These are phyloP conservation scores for Nowickia ferox DNA, from an alignment of 2,888 invertebrate species.

Conservation along the genomic window DNA sequence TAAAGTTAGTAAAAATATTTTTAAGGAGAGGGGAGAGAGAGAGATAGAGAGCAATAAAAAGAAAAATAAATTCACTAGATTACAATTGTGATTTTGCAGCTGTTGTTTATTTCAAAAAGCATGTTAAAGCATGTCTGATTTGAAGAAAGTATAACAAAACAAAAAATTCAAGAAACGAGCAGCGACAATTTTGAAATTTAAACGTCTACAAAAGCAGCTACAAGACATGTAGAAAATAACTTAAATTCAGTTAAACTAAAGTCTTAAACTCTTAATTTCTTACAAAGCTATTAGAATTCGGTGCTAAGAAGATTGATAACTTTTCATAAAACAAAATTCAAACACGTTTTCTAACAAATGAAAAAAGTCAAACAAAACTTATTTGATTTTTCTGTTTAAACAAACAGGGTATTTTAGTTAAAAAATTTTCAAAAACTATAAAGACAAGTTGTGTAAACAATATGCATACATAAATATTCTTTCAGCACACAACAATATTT, in stretches of 20 bases:
- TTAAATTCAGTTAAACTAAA: neutral
- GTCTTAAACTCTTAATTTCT: neutral
- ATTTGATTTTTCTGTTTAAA: constrained; percentile 21
- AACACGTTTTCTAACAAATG: constrained; percentile 48
- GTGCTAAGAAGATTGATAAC: no score
- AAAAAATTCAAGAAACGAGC: neutral
- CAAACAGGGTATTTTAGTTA: constrained; percentile 53
- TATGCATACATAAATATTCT: neutral
- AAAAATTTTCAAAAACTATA: neutral
- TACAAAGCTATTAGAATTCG: no score
- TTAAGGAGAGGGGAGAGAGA: neutral
- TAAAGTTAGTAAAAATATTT: neutral
- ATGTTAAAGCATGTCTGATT: constrained; percentile 53
- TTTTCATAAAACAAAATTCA: neutral
- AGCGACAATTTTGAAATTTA: no score
- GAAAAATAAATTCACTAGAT: constrained; percentile 32
- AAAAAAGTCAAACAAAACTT: constrained; percentile 25
- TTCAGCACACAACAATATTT: neutral
- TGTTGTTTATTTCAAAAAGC: constrained; percentile 42
- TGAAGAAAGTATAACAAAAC: constrained; percentile 38
- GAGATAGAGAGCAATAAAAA: neutral
- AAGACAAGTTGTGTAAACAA: neutral
- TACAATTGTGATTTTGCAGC: constrained; percentile 51
- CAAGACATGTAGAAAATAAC: neutral
- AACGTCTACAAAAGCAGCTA: neutral